Evolutionary conservation across 2,888 invertebrate species (phyloP), one percentile per base, ranked within the genome.

Genomic region (Chelonus formosanus): DNA sequence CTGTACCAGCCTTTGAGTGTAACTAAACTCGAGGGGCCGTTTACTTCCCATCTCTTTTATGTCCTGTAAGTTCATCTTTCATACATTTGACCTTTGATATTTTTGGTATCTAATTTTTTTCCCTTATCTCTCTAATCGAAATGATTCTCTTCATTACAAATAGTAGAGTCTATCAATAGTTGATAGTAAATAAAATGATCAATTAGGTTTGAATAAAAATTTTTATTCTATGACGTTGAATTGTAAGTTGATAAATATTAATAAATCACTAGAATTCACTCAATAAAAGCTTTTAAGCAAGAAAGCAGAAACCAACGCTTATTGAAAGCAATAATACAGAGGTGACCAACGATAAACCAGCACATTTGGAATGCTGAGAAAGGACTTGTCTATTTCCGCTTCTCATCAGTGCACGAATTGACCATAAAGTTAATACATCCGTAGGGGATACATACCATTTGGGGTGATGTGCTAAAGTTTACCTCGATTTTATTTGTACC

Each of bases 381-480:
- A 73, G 73, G 60, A 67, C 63, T 60, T 75, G 74, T 67, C 78
- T 73, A 79, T 79, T 79, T 79, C 79, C 79, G 77, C 74, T 77
- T 79, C 74, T 71, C 76, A 75, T 47, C 70, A 58, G 71, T 70
- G 50, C 72, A 74, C 70, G 69, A 64, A 71, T 73, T 73, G 74
- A 77, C 76, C 80, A 74, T 80, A 77, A 78, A 80, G 75, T 74
- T 78, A 78, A 80, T 79, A 78, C 76, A 78, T 80, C 78, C 78
- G 78, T 71, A 75, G 74, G 75, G 75, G 74, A 72, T 67, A 5
- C 40, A 40, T 6, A 54, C 43, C 62, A 58, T 50, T 64, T 54
- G 57, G 58, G 52, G 52, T 57, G 55, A 53, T 58, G 45, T 45
- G 8, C 53, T 59, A 50, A 40, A 31, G 47, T 43, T 6, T 20